Percentiles rank a stretch among this genome's conserved stretches.
phyloP scores from a whole-genome alignment of 2,113 vertebrate species.

The Pollachius pollachius region DNA sequence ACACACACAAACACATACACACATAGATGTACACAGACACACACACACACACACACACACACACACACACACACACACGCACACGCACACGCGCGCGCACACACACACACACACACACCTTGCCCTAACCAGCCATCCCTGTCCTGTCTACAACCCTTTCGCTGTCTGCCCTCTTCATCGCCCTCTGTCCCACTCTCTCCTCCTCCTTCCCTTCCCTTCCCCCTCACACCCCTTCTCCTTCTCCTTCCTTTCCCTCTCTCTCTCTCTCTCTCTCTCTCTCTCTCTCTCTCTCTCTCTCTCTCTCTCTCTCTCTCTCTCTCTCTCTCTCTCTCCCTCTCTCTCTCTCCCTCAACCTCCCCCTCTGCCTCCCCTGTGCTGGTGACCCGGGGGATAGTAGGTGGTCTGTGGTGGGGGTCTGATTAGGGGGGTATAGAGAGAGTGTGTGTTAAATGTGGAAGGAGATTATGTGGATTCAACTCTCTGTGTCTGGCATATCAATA shows the following conservation, averaged over 20 bases:
- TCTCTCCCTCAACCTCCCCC: not conserved
- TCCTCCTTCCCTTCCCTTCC: not conserved
- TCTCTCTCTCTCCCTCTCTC: too few relatives aligned
- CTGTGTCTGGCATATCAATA: conserved; percentile 86
- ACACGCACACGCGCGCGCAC: conserved; percentile 5
- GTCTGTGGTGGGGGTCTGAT: conserved; percentile 76
- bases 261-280: too few relatives aligned
- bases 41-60: conserved; percentile 4
- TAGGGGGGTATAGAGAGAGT: conserved; percentile 76
- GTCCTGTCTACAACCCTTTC: conserved; percentile 40
- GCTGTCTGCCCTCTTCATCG: conserved; percentile 13
- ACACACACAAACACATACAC: not conserved
- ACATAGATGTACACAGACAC: too few relatives aligned
- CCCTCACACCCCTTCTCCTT: too few relatives aligned
- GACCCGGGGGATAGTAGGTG: conserved; percentile 47
- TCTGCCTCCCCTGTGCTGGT: not conserved
- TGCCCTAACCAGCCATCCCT: conserved; percentile 40
- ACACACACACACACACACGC: not conserved
- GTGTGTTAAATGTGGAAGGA: conserved; percentile 85
- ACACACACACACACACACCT: conserved; percentile 23
- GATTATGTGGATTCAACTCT: conserved; percentile 90
- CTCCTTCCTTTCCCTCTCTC: too few relatives aligned
- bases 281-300: too few relatives aligned
- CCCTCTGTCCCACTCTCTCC: not conserved
- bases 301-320: too few relatives aligned